Percentiles rank a stretch among this genome's conserved stretches.
These are phyloP conservation scores for Agrotis segetum DNA, from an alignment of 2,888 invertebrate genomes.

Conservation along the genomic window DNA sequence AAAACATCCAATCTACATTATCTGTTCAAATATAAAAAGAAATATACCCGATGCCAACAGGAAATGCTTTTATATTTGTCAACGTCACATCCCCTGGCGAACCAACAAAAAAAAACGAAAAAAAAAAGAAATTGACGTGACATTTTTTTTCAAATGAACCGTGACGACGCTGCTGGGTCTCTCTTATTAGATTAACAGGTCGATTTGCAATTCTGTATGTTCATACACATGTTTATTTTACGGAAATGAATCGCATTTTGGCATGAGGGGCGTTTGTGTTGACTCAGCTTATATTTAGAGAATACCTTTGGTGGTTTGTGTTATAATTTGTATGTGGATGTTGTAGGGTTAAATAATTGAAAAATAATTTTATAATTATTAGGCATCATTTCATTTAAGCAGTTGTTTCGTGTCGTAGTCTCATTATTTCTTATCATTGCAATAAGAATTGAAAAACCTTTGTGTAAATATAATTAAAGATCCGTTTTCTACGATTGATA, in stretches of 20 bases:
- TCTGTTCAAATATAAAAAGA: conserved; percentile 85
- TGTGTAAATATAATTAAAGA: too few relatives aligned
- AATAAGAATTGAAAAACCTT: too few relatives aligned
- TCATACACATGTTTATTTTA: conserved; percentile 88
- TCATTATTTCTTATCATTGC: too few relatives aligned
- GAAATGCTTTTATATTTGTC: conserved; percentile 90
- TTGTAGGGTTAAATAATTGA: conserved; percentile 47
- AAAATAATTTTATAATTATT: not conserved
- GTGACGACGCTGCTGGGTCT: conserved; percentile 79
- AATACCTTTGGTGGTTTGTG: conserved; percentile 64
- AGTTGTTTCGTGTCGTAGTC: too few relatives aligned
- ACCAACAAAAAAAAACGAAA: conserved; percentile 75
- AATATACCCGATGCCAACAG: conserved; percentile 79
- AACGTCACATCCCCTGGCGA: conserved; percentile 84
- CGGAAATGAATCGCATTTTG: conserved; percentile 90
- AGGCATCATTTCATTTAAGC: too few relatives aligned
- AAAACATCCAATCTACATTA: conserved; percentile 84
- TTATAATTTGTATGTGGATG: conserved; percentile 56
- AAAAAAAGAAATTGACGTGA: conserved; percentile 77
- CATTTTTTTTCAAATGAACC: conserved; percentile 90
- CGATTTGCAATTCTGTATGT: conserved; percentile 90
- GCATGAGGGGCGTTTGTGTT: conserved; percentile 80
- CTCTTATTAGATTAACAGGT: conserved; percentile 91
- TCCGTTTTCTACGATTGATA: too few relatives aligned
- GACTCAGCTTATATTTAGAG: conserved; percentile 80